Evolutionary conservation across 2,797 vertebrate genomes (phyloP), one percentile per base, ranked within the genome.

Genomic region (Pogonophryne albipinna): DNA sequence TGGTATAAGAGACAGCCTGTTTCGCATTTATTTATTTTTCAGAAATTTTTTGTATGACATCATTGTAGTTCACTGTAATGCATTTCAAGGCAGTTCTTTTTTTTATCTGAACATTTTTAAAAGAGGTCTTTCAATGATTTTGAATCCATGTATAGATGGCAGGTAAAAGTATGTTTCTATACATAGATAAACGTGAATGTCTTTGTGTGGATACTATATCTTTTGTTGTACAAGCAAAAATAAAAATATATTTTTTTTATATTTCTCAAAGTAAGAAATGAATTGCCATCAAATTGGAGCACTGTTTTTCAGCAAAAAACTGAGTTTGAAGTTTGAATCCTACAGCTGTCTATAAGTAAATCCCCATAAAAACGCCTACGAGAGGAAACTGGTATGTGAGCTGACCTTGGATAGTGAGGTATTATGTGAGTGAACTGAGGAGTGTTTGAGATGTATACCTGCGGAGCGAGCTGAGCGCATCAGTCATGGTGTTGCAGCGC

Each of bases 401-500:
- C 15, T 38, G 57, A 58, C 53, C 27, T 27, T 13, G 7, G 63
- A 69, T 16, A 59, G 16, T 10, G 3, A 20, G 2, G 19, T 8
- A 1, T 59, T 12, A 4, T 5, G 13, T 27, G 23, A 64, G 19
- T 1, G 49, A 38, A 42, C 23, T 5, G 45, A 38, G 78, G 42
- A 17, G 71, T 0, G 9, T 78, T 72, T 67, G 50, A 65, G 0
- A 2, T 0, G 23, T 15, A 4, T 87, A 93, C 92, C 91, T 93
- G 84, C 92, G 92, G 38, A 93, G 86, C 4, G 44, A 78, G 82
- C 84, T 83, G 34, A 93, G 91, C 0, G 92, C 93, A 69, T 99
- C 97, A 0, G 96, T 98, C 91, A 99, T 95, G 14, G 76, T 94
- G 79, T 95, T 96, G 90, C 98, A 98, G 80, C 98, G 97, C 82